Conservation (phyloP, 2,888 invertebrate species). For the Balanococcus diminutus region DNA sequence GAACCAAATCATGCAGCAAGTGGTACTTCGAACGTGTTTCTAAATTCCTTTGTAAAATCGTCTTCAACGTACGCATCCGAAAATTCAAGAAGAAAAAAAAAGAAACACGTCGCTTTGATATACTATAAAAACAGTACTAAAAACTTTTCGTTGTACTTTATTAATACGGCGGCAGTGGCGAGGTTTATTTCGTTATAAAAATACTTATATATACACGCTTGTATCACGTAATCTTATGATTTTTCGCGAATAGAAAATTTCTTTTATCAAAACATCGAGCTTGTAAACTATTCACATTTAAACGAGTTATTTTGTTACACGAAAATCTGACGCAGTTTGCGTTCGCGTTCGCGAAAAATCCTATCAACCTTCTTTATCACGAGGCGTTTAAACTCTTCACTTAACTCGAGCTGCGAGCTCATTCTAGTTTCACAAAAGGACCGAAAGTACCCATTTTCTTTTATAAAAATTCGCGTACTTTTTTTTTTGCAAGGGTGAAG, state of each 20-base stretch:
- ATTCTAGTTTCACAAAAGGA: background rate
- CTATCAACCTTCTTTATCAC: background rate
- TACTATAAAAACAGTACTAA: too few relatives aligned
- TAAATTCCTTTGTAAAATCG: too few relatives aligned
- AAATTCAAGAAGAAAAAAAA: too few relatives aligned
- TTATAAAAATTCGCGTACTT: background rate
- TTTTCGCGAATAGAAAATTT: background rate
- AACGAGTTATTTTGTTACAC: background rate
- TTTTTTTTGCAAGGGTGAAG: background rate
- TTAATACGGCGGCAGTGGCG: too few relatives aligned
- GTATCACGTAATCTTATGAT: background rate
- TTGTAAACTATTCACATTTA: background rate
- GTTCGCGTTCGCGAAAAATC: too few relatives aligned
- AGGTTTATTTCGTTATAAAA: too few relatives aligned
- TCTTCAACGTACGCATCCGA: too few relatives aligned
- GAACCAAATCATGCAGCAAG: too few relatives aligned
- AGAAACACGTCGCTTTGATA: too few relatives aligned
- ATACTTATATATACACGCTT: too few relatives aligned
- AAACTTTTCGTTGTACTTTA: too few relatives aligned
- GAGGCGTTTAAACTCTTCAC: background rate
- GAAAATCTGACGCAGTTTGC: background rate
- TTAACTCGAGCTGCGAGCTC: background rate
- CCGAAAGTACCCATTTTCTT: background rate
- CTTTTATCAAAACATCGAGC: background rate
- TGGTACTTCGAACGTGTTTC: too few relatives aligned